Conservation (phyloP, 2,888 invertebrate species). For the Cryptus viduatorius region DNA sequence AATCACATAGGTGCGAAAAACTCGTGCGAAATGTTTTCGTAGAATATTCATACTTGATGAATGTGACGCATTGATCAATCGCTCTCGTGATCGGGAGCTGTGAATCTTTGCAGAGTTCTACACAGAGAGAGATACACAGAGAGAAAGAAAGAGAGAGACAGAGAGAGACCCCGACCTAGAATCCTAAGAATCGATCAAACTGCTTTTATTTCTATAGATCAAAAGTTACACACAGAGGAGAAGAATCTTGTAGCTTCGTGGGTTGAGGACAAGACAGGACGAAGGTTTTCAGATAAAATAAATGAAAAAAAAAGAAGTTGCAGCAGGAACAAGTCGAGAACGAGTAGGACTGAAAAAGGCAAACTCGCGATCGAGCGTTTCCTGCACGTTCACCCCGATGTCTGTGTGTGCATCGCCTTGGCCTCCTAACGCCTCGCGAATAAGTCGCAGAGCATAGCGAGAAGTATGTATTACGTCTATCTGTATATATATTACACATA, state of each 20-base stretch:
- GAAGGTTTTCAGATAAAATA: conserved; percentile 46
- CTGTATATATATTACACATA: neutral
- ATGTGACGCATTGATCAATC: conserved; percentile 24
- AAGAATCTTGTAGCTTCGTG: conserved; percentile 19
- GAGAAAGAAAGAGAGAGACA: no score
- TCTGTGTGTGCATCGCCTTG: conserved; percentile 77
- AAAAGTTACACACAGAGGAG: neutral
- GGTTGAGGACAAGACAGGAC: conserved; percentile 40
- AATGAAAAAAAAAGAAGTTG: conserved; percentile 36
- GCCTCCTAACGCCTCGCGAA: conserved; percentile 77
- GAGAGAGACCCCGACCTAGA: conserved; percentile 54
- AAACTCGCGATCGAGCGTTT: conserved; percentile 58
- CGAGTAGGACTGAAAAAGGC: conserved; percentile 59
- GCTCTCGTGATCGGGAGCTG: conserved; percentile 33
- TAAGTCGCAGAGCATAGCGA: conserved; percentile 55
- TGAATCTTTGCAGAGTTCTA: conserved; percentile 4
- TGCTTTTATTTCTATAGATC: neutral
- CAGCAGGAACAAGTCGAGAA: conserved; percentile 24
- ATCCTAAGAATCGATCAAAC: conserved; percentile 48
- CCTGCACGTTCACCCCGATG: conserved; percentile 64
- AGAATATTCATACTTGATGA: conserved; percentile 24
- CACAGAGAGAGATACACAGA: no score
- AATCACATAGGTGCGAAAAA: conserved; percentile 38
- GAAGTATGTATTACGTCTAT: conserved; percentile 56
- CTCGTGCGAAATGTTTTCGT: conserved; percentile 35